Conservation (phyloP, 1,140 invertebrate genomes). For the Ooceraea biroi region DNA sequence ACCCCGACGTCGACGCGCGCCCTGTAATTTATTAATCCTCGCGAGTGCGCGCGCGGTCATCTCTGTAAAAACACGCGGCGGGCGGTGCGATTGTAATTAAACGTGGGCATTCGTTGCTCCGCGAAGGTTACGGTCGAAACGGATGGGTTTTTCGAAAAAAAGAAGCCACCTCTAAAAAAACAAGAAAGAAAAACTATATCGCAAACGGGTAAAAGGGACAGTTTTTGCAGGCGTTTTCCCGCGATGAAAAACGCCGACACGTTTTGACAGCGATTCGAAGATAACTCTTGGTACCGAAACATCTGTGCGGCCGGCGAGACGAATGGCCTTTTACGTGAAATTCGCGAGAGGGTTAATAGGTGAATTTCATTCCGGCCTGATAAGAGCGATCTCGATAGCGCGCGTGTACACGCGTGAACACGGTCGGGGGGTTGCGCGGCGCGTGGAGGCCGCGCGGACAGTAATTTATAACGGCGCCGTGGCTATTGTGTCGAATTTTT, state of each 20-base stretch:
- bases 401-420: background rate
- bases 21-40: slow-evolving; percentile 70
- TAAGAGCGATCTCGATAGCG: background rate
- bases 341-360: slow-evolving; percentile 26
- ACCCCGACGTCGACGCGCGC: slow-evolving; percentile 32
- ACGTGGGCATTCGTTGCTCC: slow-evolving; percentile 24
- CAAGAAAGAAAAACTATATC: background rate
- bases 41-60: background rate
- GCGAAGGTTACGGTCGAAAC: slow-evolving; percentile 50
- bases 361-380: slow-evolving; percentile 1
- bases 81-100: slow-evolving; percentile 53
- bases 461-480: slow-evolving; percentile 37
- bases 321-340: slow-evolving; percentile 21
- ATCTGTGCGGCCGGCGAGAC: background rate
- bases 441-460: too few species aligned
- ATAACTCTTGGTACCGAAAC: slow-evolving; percentile 14
- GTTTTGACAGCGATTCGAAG: slow-evolving; percentile 38
- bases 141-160: slow-evolving; percentile 31
- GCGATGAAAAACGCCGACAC: slow-evolving; percentile 15
- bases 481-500: slow-evolving; percentile 29
- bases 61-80: slow-evolving; percentile 36
- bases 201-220: background rate
- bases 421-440: too few species aligned
- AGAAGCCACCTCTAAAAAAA: background rate
- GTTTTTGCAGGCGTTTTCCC: slow-evolving; percentile 1